phyloP scores from a whole-genome alignment of 64 coral and sea anemone genomes.

The Cladopsammia gracilis region DNA sequence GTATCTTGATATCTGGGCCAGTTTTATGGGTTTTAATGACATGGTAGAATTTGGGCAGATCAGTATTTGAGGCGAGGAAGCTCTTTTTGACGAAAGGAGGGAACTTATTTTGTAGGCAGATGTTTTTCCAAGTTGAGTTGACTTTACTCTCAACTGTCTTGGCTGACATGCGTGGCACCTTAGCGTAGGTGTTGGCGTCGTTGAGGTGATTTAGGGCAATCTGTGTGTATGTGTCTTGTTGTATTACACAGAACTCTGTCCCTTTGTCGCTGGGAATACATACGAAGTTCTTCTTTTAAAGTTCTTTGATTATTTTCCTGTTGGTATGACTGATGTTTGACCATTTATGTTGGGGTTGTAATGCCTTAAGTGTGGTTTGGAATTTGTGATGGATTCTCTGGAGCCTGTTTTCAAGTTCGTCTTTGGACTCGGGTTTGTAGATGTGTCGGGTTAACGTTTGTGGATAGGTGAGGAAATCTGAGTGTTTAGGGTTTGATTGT shows the following conservation, averaged over 20 bases:
- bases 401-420: not conserved
- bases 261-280: slow-evolving; percentile 71
- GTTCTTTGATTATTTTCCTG: slow-evolving; percentile 28
- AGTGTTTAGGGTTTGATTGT: too few species aligned
- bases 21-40: slow-evolving; percentile 71
- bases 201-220: slow-evolving; percentile 11
- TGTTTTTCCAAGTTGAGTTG: slow-evolving; percentile 33
- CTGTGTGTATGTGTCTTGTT: slow-evolving; percentile 26
- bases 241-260: slow-evolving; percentile 61
- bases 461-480: not conserved
- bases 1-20: slow-evolving; percentile 31
- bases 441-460: not conserved
- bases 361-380: not conserved
- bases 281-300: slow-evolving; percentile 8
- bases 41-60: slow-evolving; percentile 65
- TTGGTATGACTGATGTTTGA: not conserved
- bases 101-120: slow-evolving; percentile 31
- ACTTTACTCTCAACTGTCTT: slow-evolving; percentile 57
- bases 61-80: slow-evolving; percentile 36
- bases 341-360: slow-evolving; percentile 26
- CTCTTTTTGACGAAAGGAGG: slow-evolving; percentile 31
- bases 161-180: slow-evolving; percentile 22
- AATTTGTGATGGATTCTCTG: slow-evolving; percentile 17
- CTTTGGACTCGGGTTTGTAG: not conserved
- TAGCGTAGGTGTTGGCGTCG: slow-evolving; percentile 20